Percentiles rank a stretch among this genome's conserved stretches.
Conservation (phyloP, 2,113 vertebrate genomes). For the Hydropotes inermis region DNA sequence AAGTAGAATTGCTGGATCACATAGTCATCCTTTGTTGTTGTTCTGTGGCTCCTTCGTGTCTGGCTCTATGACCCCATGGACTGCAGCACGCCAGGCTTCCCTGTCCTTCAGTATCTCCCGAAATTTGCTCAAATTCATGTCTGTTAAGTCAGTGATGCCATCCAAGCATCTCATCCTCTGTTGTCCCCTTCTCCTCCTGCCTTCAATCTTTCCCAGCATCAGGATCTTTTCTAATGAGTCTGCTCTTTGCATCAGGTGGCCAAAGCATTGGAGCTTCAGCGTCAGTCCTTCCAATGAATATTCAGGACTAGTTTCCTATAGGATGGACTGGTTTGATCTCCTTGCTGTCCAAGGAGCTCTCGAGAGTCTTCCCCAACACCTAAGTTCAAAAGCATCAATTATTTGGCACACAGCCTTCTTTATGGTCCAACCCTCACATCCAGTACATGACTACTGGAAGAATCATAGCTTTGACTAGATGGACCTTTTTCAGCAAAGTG, state of each 20-base stretch:
- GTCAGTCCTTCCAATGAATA: not conserved
- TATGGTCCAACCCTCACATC: not conserved
- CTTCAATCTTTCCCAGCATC: not conserved
- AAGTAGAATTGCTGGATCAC: not conserved
- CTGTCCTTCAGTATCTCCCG: not conserved
- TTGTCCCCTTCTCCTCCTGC: not conserved
- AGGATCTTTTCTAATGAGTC: not conserved
- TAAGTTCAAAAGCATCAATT: not conserved
- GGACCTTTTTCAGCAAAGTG: not conserved
- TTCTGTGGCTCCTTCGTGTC: not conserved
- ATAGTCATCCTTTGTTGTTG: not conserved
- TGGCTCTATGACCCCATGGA: not conserved
- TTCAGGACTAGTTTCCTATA: not conserved
- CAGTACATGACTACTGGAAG: not conserved
- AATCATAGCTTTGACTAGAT: not conserved
- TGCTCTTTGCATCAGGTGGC: not conserved
- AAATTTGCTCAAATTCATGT: not conserved
- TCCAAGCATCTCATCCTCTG: not conserved
- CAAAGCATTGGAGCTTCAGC: not conserved
- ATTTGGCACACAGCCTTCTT: not conserved
- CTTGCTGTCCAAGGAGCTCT: not conserved
- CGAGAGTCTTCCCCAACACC: not conserved
- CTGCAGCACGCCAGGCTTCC: not conserved
- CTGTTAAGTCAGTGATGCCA: not conserved
- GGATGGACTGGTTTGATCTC: not conserved